Conservation (phyloP, 2,888 invertebrate species). For the Agriotes lineatus region DNA sequence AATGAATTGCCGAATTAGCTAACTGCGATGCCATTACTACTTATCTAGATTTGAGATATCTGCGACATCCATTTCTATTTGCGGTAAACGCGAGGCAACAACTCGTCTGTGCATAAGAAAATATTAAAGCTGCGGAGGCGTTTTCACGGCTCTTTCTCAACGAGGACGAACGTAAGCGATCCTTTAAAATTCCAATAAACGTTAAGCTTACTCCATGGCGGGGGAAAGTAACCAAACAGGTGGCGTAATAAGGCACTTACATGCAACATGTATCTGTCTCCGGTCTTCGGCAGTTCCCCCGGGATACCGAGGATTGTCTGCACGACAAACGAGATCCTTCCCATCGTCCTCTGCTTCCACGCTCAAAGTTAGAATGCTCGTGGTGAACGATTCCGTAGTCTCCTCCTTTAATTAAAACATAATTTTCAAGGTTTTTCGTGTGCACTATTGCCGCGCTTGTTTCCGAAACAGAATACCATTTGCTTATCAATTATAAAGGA, state of each 20-base stretch:
- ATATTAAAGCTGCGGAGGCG: no score
- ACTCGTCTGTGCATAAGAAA: no score
- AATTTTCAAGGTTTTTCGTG: no score
- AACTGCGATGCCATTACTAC: slow-evolving; percentile 28
- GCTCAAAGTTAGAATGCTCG: slow-evolving; percentile 80
- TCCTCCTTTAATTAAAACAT: slow-evolving; percentile 67
- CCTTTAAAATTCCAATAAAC: slow-evolving; percentile 27
- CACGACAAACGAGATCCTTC: slow-evolving; percentile 84
- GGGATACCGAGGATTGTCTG: slow-evolving; percentile 89
- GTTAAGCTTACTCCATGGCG: slow-evolving; percentile 17
- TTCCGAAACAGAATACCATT: no score
- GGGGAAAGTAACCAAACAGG: slow-evolving; percentile 41
- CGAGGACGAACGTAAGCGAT: slow-evolving; percentile 3
- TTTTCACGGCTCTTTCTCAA: not conserved
- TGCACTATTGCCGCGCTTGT: no score
- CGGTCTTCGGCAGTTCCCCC: slow-evolving; percentile 85
- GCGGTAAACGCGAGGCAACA: not conserved
- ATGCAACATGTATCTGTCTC: slow-evolving; percentile 82
- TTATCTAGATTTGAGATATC: slow-evolving; percentile 23
- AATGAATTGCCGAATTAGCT: slow-evolving; percentile 56
- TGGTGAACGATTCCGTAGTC: slow-evolving; percentile 76
- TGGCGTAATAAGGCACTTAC: slow-evolving; percentile 72
- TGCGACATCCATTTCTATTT: slow-evolving; percentile 2
- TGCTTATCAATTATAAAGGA: no score
- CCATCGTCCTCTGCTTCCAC: slow-evolving; percentile 86